Percentiles rank a stretch among this genome's conserved stretches.
Evolutionary conservation across 2,888 invertebrate species (phyloP).

Genomic region (Furcula furcula): DNA sequence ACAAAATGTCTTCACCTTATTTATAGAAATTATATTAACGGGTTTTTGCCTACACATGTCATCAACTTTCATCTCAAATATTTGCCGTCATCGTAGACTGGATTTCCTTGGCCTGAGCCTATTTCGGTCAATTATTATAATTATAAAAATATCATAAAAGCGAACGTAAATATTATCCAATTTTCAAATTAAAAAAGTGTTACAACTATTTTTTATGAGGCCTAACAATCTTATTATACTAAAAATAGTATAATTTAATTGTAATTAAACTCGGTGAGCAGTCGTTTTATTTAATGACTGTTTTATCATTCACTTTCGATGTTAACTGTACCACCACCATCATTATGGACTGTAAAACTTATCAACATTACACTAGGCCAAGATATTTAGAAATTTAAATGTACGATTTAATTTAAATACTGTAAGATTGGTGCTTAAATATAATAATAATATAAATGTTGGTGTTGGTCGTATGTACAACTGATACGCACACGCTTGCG

Average conservation of each 20-base stretch:
- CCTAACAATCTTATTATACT: not conserved
- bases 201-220: not conserved
- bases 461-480: conserved; percentile 28
- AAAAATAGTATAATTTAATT: not conserved
- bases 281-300: not conserved
- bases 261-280: not conserved
- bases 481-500: conserved; percentile 16
- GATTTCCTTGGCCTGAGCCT: too few species aligned
- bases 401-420: conserved; percentile 36
- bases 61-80: too few species aligned
- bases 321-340: conserved; percentile 23
- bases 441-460: conserved; percentile 24
- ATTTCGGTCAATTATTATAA: too few species aligned
- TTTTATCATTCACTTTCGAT: conserved; percentile 26
- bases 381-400: conserved; percentile 30
- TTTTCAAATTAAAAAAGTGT: not conserved
- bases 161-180: too few species aligned
- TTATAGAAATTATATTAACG: too few species aligned
- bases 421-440: conserved; percentile 17
- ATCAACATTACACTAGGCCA: conserved; percentile 14
- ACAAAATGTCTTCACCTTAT: too few species aligned
- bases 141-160: too few species aligned
- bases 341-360: conserved; percentile 20
- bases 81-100: too few species aligned
- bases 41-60: too few species aligned